phyloP scores from a whole-genome alignment of 2,113 vertebrate genomes.

The Cryptotis parvus region DNA sequence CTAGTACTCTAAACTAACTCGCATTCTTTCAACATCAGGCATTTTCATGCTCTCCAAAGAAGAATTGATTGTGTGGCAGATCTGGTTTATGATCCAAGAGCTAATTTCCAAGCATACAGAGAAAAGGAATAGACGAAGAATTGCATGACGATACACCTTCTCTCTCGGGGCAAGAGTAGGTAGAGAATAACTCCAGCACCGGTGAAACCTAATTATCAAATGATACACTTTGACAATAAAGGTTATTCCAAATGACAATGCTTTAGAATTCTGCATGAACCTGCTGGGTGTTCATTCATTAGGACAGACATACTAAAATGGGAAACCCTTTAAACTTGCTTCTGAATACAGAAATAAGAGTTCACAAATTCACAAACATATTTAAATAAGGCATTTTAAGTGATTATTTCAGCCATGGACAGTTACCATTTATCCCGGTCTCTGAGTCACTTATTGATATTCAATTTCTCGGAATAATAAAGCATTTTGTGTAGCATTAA shows the following conservation, averaged over 20 bases:
- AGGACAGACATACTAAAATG: not conserved
- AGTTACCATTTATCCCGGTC: not conserved
- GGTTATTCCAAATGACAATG: not conserved
- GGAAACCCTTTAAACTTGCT: not conserved
- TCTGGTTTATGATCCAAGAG: not conserved
- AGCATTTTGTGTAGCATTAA: not conserved
- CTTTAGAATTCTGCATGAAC: not conserved
- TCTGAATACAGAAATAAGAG: not conserved
- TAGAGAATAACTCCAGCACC: not conserved
- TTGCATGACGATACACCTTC: not conserved
- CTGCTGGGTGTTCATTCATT: not conserved
- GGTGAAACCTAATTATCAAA: not conserved
- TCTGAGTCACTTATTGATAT: not conserved
- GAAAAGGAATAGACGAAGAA: not conserved
- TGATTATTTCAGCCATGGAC: not conserved
- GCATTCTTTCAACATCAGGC: not conserved
- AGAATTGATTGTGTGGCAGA: not conserved
- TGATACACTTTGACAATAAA: not conserved
- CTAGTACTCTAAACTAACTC: conserved; percentile 20
- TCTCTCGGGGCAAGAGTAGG: not conserved
- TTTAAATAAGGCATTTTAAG: not conserved
- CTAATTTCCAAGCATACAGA: not conserved
- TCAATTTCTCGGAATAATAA: not conserved
- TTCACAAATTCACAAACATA: not conserved
- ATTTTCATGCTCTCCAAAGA: not conserved